Evolutionary conservation across 2,888 invertebrate genomes (phyloP).

Genomic region (Isoperla grammatica): DNA sequence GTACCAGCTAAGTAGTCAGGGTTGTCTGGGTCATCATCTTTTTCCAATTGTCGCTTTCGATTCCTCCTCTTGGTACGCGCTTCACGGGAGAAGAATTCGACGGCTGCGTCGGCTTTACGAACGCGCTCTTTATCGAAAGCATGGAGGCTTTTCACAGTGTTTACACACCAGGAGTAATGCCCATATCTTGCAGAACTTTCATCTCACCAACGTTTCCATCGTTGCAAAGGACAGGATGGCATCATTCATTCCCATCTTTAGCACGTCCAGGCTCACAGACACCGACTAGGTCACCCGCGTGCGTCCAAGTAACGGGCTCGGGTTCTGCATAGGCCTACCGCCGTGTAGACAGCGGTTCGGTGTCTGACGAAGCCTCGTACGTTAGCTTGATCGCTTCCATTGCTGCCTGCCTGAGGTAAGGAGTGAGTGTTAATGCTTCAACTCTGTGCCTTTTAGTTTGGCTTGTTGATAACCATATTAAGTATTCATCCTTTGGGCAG

Average conservation of each 20-base stretch:
- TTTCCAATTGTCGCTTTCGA: too few species aligned
- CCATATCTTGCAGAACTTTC: too few species aligned
- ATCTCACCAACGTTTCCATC: neutral
- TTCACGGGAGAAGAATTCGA: too few species aligned
- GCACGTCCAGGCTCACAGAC: neutral
- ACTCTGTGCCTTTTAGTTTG: constrained; percentile 6
- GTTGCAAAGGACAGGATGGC: neutral
- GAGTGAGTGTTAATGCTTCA: constrained; percentile 16
- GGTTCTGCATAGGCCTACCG: constrained; percentile 25
- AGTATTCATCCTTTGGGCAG: constrained; percentile 6
- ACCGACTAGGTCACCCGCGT: neutral
- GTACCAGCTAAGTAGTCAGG: too few species aligned
- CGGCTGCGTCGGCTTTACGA: too few species aligned
- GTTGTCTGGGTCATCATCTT: too few species aligned
- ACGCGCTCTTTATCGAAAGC: too few species aligned
- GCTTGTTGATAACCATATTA: constrained; percentile 18
- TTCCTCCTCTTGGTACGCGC: too few species aligned
- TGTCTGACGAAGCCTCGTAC: too few species aligned
- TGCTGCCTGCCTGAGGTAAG: constrained; percentile 3
- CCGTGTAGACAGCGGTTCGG: too few species aligned
- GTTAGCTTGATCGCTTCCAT: constrained; percentile 24
- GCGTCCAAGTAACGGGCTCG: constrained; percentile 16
- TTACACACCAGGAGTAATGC: too few species aligned
- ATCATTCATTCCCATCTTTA: constrained; percentile 1
- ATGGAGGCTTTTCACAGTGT: too few species aligned